Conservation (phyloP, 2,888 invertebrate genomes). For the Dione juno region DNA sequence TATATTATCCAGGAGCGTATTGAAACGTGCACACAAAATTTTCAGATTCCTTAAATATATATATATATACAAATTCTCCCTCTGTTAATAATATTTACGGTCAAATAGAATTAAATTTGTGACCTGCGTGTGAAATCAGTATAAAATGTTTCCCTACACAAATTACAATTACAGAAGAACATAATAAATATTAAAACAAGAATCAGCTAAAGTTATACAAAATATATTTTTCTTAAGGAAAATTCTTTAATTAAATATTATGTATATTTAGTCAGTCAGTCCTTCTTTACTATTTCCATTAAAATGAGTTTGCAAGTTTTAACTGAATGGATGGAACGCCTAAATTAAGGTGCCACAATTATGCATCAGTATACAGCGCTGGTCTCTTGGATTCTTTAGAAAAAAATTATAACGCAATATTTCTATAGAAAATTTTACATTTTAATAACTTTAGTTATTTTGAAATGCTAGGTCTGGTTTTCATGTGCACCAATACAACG, state of each 20-base stretch:
- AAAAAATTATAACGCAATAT: constrained; percentile 10
- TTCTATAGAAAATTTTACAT: constrained; percentile 11
- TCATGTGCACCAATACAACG: not conserved
- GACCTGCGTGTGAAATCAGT: not conserved
- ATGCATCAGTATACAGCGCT: not conserved
- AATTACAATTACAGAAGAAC: no score
- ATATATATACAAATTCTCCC: no score
- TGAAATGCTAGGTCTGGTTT: not conserved
- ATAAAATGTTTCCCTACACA: no score
- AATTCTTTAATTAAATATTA: constrained; percentile 19
- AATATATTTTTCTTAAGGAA: constrained; percentile 1
- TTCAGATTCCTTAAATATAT: no score
- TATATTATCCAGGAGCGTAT: no score
- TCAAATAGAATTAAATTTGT: not conserved
- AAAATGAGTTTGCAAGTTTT: constrained; percentile 20
- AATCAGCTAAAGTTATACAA: not conserved
- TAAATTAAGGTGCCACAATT: constrained; percentile 14
- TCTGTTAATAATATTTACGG: not conserved
- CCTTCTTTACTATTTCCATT: constrained; percentile 23
- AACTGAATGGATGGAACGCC: constrained; percentile 13
- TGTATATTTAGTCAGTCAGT: not conserved
- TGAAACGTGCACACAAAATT: no score
- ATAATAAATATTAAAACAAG: no score
- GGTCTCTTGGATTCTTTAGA: constrained; percentile 17
- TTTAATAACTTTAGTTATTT: constrained; percentile 14